A percentile compares a stretch with the other conserved stretches of the same genome.
These are phyloP conservation scores for Buphagus erythrorhynchus DNA, from an alignment of 2,797 vertebrate species.

Conservation along the genomic window DNA sequence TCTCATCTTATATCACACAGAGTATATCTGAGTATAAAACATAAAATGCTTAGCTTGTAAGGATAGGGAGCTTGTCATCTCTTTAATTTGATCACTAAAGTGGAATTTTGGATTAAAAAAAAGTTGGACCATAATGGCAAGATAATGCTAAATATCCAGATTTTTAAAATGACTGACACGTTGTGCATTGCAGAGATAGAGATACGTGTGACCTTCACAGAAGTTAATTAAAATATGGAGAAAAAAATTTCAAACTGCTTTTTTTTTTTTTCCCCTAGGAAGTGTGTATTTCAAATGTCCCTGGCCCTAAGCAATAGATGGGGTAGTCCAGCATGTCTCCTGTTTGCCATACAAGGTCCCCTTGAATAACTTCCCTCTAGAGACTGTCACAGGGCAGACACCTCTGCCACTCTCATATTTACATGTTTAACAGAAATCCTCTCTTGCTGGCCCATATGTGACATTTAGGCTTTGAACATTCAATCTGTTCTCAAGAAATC, in stretches of 20 bases:
- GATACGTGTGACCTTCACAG: constrained; percentile 65
- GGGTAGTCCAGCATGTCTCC: not conserved
- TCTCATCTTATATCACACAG: constrained; percentile 37
- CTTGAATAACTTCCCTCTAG: not conserved
- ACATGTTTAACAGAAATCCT: not conserved
- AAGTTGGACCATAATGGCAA: constrained; percentile 28
- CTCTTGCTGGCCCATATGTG: not conserved
- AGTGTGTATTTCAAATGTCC: constrained; percentile 24
- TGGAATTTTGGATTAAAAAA: constrained; percentile 16
- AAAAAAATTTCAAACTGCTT: not conserved
- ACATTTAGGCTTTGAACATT: not conserved
- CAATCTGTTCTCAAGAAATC: not conserved
- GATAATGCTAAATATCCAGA: constrained; percentile 66
- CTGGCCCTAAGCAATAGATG: not conserved
- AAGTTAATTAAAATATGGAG: constrained; percentile 67
- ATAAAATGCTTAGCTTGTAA: constrained; percentile 65
- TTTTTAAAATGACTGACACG: constrained; percentile 50
- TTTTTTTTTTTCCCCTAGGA: not conserved
- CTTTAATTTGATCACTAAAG: constrained; percentile 37
- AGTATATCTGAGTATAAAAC: constrained; percentile 28
- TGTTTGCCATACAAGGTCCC: not conserved
- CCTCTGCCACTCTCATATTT: not conserved
- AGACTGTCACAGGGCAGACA: not conserved
- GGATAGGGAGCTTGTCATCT: constrained; percentile 20
- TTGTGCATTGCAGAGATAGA: constrained; percentile 48